A percentile compares a stretch with the other conserved stretches of the same genome.
phyloP scores from a whole-genome alignment of 2,113 vertebrate genomes.

The Crotalus tigris region DNA sequence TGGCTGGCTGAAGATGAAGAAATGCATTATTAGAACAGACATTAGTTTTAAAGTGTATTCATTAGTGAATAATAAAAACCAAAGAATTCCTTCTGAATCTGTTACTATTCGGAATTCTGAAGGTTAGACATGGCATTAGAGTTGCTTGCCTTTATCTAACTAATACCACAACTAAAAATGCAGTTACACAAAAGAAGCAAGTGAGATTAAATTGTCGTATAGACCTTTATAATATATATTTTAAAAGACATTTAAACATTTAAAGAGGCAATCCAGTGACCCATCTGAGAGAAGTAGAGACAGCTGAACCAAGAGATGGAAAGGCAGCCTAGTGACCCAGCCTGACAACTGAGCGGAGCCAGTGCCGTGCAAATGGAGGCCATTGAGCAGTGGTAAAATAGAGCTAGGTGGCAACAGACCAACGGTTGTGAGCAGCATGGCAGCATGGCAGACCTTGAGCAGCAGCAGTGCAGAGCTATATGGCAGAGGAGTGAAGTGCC shows the following conservation, averaged over 20 bases:
- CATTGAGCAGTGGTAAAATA: too few species aligned
- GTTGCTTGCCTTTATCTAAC: background rate
- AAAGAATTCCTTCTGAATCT: background rate
- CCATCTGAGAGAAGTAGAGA: too few species aligned
- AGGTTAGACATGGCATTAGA: background rate
- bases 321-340: too few species aligned
- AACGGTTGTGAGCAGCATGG: too few species aligned
- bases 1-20: constrained; percentile 42
- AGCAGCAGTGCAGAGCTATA: too few species aligned
- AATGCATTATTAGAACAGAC: constrained; percentile 39
- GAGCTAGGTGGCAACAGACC: too few species aligned
- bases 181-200: background rate
- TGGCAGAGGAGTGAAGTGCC: too few species aligned
- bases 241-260: background rate
- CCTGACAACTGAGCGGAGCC: too few species aligned
- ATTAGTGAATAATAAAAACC: constrained; percentile 27
- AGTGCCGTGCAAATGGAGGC: too few species aligned
- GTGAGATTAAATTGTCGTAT: background rate
- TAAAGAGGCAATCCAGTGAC: background rate
- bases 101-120: accelerated
- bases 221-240: background rate
- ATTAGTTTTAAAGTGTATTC: constrained; percentile 9
- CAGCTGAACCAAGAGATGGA: too few species aligned
- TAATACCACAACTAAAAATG: background rate
- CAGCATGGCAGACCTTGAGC: too few species aligned